These are phyloP conservation scores for rabbit (Oryctolagus cuniculus) DNA, from an alignment of 2,113 vertebrate species.

Conservation along the genomic window DNA sequence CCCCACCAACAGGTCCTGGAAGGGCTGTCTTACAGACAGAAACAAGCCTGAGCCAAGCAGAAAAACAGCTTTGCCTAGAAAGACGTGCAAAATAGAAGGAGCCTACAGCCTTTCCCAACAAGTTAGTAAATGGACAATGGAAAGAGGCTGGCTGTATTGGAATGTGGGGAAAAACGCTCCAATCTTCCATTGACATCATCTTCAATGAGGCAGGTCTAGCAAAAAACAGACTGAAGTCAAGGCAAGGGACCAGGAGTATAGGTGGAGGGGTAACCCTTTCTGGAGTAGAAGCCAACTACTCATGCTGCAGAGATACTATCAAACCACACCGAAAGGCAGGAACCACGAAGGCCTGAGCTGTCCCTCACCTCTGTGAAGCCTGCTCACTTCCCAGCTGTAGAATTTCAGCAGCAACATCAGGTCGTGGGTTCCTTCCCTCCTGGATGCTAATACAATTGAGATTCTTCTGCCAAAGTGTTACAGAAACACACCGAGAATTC, in stretches of 20 bases:
- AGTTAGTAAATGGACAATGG: background rate
- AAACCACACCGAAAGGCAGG: background rate
- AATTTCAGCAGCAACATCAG: background rate
- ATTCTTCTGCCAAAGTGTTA: slow-evolving; percentile 18
- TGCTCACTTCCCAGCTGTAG: background rate
- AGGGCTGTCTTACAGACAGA: background rate
- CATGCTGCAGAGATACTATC: background rate
- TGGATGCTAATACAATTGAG: background rate
- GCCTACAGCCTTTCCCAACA: background rate
- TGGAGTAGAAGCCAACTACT: background rate
- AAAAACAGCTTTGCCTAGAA: background rate
- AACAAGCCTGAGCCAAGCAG: background rate
- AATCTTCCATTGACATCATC: background rate
- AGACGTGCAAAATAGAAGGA: background rate
- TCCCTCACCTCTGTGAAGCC: background rate
- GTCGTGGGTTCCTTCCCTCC: background rate
- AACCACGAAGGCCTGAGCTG: background rate
- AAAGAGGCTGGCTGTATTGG: background rate
- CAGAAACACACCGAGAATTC: background rate
- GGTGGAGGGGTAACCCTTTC: background rate
- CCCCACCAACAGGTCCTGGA: background rate
- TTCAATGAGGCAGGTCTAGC: background rate
- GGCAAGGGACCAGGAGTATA: background rate
- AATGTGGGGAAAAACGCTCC: background rate
- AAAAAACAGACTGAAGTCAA: background rate